phyloP scores from a whole-genome alignment of 2,888 invertebrate species.

The Heteromyza rotundicornis region DNA sequence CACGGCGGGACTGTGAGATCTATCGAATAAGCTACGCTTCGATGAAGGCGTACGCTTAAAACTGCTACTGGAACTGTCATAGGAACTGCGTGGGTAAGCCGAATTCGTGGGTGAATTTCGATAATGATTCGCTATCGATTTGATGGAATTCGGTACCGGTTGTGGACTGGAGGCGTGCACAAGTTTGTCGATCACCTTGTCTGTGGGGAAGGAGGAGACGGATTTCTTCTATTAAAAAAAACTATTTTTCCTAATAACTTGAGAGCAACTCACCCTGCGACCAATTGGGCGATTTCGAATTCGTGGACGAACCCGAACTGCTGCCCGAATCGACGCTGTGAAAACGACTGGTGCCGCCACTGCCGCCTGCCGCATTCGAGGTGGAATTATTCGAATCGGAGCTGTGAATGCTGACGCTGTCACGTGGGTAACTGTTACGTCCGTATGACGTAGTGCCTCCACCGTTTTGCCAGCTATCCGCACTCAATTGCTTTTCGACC shows the following conservation, averaged over 20 bases:
- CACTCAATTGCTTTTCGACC: slow-evolving; percentile 63
- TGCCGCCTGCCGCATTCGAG: slow-evolving; percentile 23
- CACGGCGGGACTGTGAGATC: slow-evolving; percentile 58
- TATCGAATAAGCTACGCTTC: slow-evolving; percentile 53
- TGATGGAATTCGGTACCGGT: slow-evolving; percentile 57
- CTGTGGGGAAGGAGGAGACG: too few relatives aligned
- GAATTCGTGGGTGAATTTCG: slow-evolving; percentile 52
- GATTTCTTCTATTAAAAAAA: too few relatives aligned
- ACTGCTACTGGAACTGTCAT: slow-evolving; percentile 51
- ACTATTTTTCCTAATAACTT: not conserved
- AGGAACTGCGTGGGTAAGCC: slow-evolving; percentile 48
- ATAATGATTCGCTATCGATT: slow-evolving; percentile 52
- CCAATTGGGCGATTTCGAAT: slow-evolving; percentile 54
- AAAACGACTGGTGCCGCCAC: slow-evolving; percentile 35
- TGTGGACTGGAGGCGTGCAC: slow-evolving; percentile 56
- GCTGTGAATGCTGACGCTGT: slow-evolving; percentile 36
- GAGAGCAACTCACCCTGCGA: slow-evolving; percentile 45
- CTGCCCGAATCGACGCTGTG: slow-evolving; percentile 57
- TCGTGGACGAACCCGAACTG: slow-evolving; percentile 54
- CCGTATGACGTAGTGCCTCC: slow-evolving; percentile 30
- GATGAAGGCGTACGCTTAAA: slow-evolving; percentile 55
- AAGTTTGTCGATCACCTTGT: slow-evolving; percentile 44
- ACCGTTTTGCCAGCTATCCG: slow-evolving; percentile 62
- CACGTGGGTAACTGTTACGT: slow-evolving; percentile 38
- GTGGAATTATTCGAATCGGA: slow-evolving; percentile 34